These are phyloP conservation scores for Gallirallus australis DNA, from an alignment of 2,797 vertebrate genomes.

Conservation along the genomic window DNA sequence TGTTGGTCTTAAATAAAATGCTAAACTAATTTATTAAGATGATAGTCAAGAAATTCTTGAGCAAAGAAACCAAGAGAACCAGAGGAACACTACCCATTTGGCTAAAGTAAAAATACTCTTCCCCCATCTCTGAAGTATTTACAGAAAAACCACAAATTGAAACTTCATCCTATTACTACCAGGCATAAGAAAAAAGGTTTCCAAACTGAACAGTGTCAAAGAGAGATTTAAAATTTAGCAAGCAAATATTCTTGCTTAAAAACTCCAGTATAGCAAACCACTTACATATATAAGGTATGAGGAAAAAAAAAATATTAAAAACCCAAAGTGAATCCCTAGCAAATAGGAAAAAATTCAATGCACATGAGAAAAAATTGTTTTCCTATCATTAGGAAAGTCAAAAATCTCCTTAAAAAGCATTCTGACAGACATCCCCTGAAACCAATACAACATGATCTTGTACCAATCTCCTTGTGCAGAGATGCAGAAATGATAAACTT, in stretches of 20 bases:
- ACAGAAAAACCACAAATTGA: neutral
- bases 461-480: neutral
- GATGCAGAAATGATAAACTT: neutral
- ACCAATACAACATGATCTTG: neutral
- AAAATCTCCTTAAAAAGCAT: neutral
- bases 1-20: neutral
- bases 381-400: neutral
- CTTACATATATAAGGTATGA: neutral
- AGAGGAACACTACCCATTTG: neutral
- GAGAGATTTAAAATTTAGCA: neutral
- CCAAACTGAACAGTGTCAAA: neutral
- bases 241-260: neutral
- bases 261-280: neutral
- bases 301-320: neutral
- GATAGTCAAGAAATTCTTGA: neutral
- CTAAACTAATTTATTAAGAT: neutral
- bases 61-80: neutral
- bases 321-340: neutral
- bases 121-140: neutral
- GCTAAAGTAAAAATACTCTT: neutral
- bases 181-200: neutral
- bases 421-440: neutral
- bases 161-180: neutral
- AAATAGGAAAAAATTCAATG: neutral
- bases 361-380: accelerated